phyloP scores from a whole-genome alignment of 1,140 invertebrate species.

The Teleopsis dalmanni region DNA sequence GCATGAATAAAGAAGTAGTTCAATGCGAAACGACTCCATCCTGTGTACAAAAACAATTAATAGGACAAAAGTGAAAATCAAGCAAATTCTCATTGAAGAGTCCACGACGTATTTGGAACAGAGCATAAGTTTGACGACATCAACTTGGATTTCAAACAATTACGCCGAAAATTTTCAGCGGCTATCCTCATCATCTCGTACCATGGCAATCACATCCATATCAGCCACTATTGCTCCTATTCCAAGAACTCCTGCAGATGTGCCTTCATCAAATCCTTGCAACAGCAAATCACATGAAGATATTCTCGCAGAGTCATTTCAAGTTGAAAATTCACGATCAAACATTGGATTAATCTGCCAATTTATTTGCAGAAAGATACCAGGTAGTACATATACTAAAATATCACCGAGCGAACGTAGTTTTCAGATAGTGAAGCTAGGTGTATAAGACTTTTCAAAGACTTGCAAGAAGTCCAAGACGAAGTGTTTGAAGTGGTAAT shows the following conservation, averaged over 20 bases:
- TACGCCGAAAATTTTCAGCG: slow-evolving; percentile 8
- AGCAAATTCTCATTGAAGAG: slow-evolving; percentile 3
- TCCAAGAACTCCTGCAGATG: slow-evolving; percentile 12
- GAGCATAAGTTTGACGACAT: slow-evolving; percentile 1
- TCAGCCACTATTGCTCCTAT: slow-evolving; percentile 10
- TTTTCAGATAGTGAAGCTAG: slow-evolving; percentile 14
- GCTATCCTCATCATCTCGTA: slow-evolving; percentile 9
- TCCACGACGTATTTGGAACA: slow-evolving; percentile 8
- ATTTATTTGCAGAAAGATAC: slow-evolving; percentile 15
- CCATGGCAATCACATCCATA: slow-evolving; percentile 6
- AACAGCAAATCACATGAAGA: slow-evolving; percentile 1
- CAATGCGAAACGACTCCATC: neutral
- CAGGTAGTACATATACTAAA: too few species aligned
- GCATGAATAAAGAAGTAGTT: slow-evolving; percentile 4
- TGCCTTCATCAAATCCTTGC: neutral
- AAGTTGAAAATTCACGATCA: slow-evolving; percentile 6
- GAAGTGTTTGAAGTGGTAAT: slow-evolving; percentile 12
- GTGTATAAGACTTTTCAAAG: slow-evolving; percentile 11
- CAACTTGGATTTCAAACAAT: slow-evolving; percentile 6
- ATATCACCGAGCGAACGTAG: slow-evolving; percentile 10
- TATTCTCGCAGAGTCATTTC: slow-evolving; percentile 10
- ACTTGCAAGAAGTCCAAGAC: slow-evolving; percentile 9
- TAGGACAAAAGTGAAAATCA: slow-evolving; percentile 4
- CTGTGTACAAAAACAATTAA: neutral
- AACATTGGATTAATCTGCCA: slow-evolving; percentile 12